These are phyloP conservation scores for Drosophila pseudotakahashii DNA, from an alignment of 2,888 invertebrate genomes.

Conservation along the genomic window DNA sequence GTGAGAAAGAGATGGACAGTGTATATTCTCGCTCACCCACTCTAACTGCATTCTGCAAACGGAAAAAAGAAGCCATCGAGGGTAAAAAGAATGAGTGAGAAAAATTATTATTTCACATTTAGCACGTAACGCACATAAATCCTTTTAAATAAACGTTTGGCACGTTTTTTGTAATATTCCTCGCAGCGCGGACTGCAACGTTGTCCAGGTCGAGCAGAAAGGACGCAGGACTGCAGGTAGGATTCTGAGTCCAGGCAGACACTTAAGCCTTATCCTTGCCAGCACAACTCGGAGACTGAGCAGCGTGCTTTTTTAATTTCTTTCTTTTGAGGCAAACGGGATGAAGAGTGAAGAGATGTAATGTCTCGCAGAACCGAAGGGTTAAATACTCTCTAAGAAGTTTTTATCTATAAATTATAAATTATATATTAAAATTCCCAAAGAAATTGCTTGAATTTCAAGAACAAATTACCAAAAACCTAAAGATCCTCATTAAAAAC, in stretches of 20 bases:
- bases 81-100: slow-evolving; percentile 53
- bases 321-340: slow-evolving; percentile 46
- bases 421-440: background rate
- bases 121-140: slow-evolving; percentile 81
- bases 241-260: slow-evolving; percentile 45
- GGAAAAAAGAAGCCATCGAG: no score
- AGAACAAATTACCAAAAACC: background rate
- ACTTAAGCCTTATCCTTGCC: slow-evolving; percentile 71
- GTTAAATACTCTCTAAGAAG: slow-evolving; percentile 10
- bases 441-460: background rate
- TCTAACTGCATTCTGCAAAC: slow-evolving; percentile 55
- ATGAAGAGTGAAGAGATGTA: slow-evolving; percentile 3
- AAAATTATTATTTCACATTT: slow-evolving; percentile 80
- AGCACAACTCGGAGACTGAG: slow-evolving; percentile 28
- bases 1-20: background rate
- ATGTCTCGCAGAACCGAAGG: slow-evolving; percentile 2
- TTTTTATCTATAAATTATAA: background rate
- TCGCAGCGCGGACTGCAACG: slow-evolving; percentile 37
- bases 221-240: slow-evolving; percentile 15
- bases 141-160: slow-evolving; percentile 82
- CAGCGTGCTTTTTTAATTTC: slow-evolving; percentile 56
- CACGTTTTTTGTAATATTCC: slow-evolving; percentile 79
- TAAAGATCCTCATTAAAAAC: background rate
- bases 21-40: background rate
- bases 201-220: slow-evolving; percentile 13